Evolutionary conservation across 2,888 invertebrate species (phyloP), one percentile per base, ranked within the genome.

Genomic region (Drosophila meridionalis): DNA sequence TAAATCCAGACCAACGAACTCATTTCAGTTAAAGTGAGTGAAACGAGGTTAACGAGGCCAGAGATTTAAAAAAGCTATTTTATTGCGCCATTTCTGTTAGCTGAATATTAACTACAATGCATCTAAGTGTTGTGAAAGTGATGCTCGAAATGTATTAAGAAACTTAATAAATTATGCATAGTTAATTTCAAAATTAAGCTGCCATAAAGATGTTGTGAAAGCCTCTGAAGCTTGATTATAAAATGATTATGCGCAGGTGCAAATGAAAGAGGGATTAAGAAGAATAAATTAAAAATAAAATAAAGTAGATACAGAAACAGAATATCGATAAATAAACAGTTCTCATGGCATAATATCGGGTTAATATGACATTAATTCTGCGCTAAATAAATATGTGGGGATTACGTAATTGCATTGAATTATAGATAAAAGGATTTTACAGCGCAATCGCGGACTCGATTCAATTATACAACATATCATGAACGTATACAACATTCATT

Each of bases 201-300:
- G 6, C 42, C n/a, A n/a, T n/a, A n/a, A n/a, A n/a, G 3, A 42
- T 42, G 7, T 6, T 42, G 42, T 6, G 14, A 40, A 40, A 40
- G 20, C 20, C 20, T 20, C 20, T 14, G n/a, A 40, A 40, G 3
- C 12, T 12, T 38, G 4, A 11, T 12, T 9, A 38, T 38, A 38
- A 38, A 11, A 36, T 83, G 76, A 85, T 85, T 85, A 80, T 73
- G 73, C 61, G 45, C 61, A 69, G 11, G 60, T 47, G 61, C 38
- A 12, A 47, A 11, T 30, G 14, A 26, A 30, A 28, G 9, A n/a
- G 20, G 5, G 28, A 3, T 9, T 7, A 20, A n/a, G 38, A 40
- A 36, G 34, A 47, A 40, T 36, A 34, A 47, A 59, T 32, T 36
- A 30, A 52, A 58, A n/a, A 9, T 4, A 50, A 30, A 48, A 48